phyloP scores from a whole-genome alignment of 2,888 invertebrate genomes.

The Pelosia muscerda region DNA sequence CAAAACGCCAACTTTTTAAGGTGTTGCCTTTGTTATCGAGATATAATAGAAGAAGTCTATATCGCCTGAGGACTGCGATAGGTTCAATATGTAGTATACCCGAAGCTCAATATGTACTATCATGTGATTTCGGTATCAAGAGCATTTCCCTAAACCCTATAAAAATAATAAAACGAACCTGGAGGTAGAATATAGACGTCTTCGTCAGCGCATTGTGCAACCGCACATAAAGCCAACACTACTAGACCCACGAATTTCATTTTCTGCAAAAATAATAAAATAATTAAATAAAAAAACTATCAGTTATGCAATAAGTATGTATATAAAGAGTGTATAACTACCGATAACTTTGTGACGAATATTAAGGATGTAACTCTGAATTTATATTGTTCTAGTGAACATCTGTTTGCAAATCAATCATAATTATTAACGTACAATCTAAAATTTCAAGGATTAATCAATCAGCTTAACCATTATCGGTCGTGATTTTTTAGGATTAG shows the following conservation, averaged over 20 bases:
- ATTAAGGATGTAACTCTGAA: neutral
- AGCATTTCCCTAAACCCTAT: too few relatives aligned
- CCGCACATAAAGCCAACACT: conserved; percentile 34
- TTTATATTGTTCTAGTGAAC: conserved; percentile 18
- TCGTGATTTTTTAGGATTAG: conserved; percentile 3
- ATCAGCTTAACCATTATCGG: conserved; percentile 17
- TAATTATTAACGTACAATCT: conserved; percentile 37
- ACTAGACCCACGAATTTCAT: conserved; percentile 44
- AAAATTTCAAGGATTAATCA: conserved; percentile 33
- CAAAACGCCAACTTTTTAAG: too few relatives aligned
- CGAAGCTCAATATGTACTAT: too few relatives aligned
- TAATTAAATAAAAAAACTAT: neutral
- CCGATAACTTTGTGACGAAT: conserved; percentile 6
- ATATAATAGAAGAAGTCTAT: too few relatives aligned
- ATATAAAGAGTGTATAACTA: neutral
- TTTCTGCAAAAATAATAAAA: conserved; percentile 30
- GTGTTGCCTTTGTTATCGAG: too few relatives aligned
- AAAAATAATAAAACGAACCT: conserved; percentile 29
- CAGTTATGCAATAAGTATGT: neutral
- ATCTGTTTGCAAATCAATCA: conserved; percentile 29
- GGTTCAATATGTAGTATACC: too few relatives aligned
- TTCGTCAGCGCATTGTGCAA: conserved; percentile 30
- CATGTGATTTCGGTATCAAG: too few relatives aligned
- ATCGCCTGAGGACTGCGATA: too few relatives aligned
- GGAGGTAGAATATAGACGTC: conserved; percentile 22